Evolutionary conservation across 2,888 invertebrate genomes (phyloP).

Genomic region (Pinctada fucata): DNA sequence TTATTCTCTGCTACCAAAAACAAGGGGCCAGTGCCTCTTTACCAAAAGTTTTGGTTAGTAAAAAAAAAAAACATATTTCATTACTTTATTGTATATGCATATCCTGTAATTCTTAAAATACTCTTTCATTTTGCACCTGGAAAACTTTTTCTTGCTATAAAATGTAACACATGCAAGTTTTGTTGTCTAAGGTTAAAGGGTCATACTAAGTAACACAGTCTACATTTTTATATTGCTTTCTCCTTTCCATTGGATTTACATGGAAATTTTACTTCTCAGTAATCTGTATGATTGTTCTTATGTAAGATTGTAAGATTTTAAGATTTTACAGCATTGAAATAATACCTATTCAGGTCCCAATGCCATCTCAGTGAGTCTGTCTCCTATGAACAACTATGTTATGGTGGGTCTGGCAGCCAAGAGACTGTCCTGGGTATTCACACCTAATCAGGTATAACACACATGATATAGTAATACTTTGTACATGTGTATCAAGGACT

Average conservation of each 20-base stretch:
- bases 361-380: conserved; percentile 90
- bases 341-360: conserved; percentile 81
- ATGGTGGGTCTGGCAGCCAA: conserved; percentile 86
- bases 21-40: conserved; percentile 87
- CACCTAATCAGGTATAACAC: conserved; percentile 75
- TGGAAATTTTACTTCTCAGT: no score
- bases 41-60: conserved; percentile 79
- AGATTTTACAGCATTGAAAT: no score
- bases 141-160: no score
- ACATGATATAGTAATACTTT: neutral
- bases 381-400: conserved; percentile 88
- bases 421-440: conserved; percentile 69
- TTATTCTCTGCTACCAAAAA: conserved; percentile 87
- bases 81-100: neutral
- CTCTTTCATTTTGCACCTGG: no score
- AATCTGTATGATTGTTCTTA: no score
- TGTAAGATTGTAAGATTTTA: no score
- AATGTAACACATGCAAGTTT: no score
- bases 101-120: neutral
- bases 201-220: no score
- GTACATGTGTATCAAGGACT: neutral
- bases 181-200: no score
- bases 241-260: no score
- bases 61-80: neutral
- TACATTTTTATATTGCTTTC: no score